Base-by-base conservation (phyloP, 2,797 vertebrate species). In the Sparidentex hasta region DNA sequence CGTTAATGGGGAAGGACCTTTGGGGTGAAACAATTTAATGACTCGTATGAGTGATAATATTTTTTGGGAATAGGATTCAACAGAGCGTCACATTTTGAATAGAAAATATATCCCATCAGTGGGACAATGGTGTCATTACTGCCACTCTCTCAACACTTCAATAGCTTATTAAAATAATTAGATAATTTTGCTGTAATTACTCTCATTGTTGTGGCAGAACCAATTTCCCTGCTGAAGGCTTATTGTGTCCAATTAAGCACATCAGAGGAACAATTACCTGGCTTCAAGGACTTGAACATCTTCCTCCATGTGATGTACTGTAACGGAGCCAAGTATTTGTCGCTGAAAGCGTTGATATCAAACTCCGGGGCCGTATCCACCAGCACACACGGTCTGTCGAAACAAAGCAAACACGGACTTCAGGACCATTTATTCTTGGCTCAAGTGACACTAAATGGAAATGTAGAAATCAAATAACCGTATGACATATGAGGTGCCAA, bases 271-370 rank as follows among this genome's bases (percentile, higher is more conserved):
- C 61, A 70, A 81, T 85, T 92, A 94, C 96, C 95, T 47, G 95
- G 95, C 67, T 91, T 88, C 81, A 97, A 83, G 74, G 84, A 93
- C 33, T 64, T 93, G 84, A 96, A 95, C 95, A 97, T 96, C 84
- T 80, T 96, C 52, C 95, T 94, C 97, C 97, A 97, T 77, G 95
- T 87, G 70, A 94, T 94, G 91, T 96, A 97, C 81, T 97, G 96
- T 83, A 97, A 81, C 3, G 96, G 97, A 25, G 93, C 95, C 0
- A 92, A 77, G 83, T 81, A 94, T 87, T 94, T 95, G 88, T 91
- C 93, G 78, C 76, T 85, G 87, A 96, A 95, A 21, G 44, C 66
- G 54, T 94, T 86, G 59, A 87, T 51, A 78, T 95, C 82, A 41
- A 96, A 91, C 80, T 90, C 80, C 0, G 92, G 87, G 44, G 72